These are phyloP conservation scores for Halesus radiatus DNA, from an alignment of 1,140 invertebrate genomes.

Conservation along the genomic window DNA sequence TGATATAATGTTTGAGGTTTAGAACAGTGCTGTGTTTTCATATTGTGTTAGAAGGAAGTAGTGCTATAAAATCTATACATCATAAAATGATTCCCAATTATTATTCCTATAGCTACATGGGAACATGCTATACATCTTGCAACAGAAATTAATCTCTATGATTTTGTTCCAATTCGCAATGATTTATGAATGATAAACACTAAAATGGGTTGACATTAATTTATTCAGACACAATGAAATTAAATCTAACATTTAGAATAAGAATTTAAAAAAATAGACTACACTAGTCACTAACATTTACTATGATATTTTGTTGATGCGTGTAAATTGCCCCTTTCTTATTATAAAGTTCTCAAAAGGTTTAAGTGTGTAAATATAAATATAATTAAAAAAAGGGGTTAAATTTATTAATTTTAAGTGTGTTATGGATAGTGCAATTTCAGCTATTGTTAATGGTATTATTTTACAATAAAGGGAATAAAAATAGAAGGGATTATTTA, in stretches of 20 bases:
- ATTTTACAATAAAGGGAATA: too few species aligned
- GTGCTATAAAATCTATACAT: slow-evolving; percentile 18
- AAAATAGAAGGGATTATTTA: too few species aligned
- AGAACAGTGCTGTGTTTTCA: background rate
- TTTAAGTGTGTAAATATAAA: too few species aligned
- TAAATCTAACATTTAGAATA: slow-evolving; percentile 26
- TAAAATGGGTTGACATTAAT: slow-evolving; percentile 13
- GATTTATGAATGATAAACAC: slow-evolving; percentile 1
- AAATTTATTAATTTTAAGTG: too few species aligned
- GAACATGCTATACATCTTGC: slow-evolving; percentile 4
- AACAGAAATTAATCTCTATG: background rate
- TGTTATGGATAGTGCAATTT: too few species aligned
- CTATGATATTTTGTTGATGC: background rate
- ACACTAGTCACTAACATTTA: slow-evolving; percentile 3
- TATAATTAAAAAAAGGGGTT: too few species aligned
- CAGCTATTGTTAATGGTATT: too few species aligned
- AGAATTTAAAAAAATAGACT: background rate
- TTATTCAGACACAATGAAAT: background rate
- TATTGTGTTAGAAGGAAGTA: background rate
- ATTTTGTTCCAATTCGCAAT: background rate
- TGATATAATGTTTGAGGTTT: too few species aligned
- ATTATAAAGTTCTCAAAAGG: too few species aligned
- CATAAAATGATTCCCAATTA: background rate
- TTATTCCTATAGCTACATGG: slow-evolving; percentile 1
- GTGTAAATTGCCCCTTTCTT: too few species aligned